Evolutionary conservation across 2,888 invertebrate genomes (phyloP).

Genomic region (Sympetrum striolatum): DNA sequence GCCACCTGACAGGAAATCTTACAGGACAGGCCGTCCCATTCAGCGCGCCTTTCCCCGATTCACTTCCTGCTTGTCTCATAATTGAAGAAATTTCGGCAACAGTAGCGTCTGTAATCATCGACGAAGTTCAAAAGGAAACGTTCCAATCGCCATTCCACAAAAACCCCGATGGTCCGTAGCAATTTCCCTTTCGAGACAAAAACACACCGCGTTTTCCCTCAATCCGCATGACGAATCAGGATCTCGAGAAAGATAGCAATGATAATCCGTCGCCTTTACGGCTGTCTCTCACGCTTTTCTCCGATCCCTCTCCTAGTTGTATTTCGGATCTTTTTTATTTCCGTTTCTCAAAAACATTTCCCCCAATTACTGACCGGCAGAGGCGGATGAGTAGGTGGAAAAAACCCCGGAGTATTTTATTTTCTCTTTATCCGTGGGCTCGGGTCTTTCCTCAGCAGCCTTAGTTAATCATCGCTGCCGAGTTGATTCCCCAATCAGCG

Average conservation of each 20-base stretch:
- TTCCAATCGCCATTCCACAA: neutral
- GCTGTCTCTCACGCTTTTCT: neutral
- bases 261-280: neutral
- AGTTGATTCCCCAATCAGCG: neutral
- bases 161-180: neutral
- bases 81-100: neutral
- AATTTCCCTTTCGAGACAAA: conserved; percentile 15
- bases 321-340: neutral
- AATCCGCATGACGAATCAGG: conserved; percentile 6
- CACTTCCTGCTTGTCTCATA: neutral
- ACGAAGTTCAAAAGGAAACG: neutral
- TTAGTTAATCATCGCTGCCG: neutral
- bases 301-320: neutral
- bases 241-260: neutral
- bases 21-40: neutral
- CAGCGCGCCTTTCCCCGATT: neutral
- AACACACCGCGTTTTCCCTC: neutral
- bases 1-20: neutral
- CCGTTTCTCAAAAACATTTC: neutral
- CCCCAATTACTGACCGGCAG: neutral
- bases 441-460: neutral
- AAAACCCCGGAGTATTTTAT: neutral
- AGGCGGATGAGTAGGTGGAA: neutral
- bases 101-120: neutral
- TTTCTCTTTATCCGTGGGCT: neutral